phyloP scores from a whole-genome alignment of 2,113 vertebrate species.

The Gobio gobio region DNA sequence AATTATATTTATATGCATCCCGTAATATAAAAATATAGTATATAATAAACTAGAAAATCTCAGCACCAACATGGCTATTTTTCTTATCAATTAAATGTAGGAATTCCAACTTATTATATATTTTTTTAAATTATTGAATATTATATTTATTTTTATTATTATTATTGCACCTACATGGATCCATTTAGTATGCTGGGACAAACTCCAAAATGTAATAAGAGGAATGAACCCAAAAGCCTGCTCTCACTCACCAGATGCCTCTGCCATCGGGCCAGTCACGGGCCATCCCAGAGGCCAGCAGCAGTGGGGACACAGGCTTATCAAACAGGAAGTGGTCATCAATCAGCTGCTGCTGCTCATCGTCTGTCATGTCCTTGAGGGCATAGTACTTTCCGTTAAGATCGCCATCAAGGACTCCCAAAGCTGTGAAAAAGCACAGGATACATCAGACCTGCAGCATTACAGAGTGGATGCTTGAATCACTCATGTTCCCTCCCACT shows the following conservation, averaged over 20 bases:
- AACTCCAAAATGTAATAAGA: neutral
- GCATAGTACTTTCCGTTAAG: constrained; percentile 91
- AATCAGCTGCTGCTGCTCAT: constrained; percentile 96
- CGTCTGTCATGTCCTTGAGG: constrained; percentile 91
- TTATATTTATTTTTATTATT: no score
- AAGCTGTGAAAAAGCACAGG: constrained; percentile 59
- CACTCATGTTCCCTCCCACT: neutral
- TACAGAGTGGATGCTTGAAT: neutral
- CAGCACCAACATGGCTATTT: neutral
- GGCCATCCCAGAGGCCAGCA: constrained; percentile 92
- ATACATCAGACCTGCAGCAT: neutral
- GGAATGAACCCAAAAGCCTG: neutral
- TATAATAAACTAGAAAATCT: neutral
- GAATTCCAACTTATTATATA: neutral
- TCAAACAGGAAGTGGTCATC: constrained; percentile 97
- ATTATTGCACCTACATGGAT: neutral
- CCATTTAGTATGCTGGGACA: neutral
- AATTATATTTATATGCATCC: no score
- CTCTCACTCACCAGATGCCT: constrained; percentile 85
- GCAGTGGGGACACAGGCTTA: constrained; percentile 92
- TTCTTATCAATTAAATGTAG: neutral
- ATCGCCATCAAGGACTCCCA: constrained; percentile 84
- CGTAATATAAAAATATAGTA: neutral
- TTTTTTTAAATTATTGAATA: no score
- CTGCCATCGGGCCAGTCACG: constrained; percentile 93